Percentiles rank a stretch among this genome's conserved stretches.
Conservation (phyloP, 2,113 vertebrate genomes). For the Meles meles region DNA sequence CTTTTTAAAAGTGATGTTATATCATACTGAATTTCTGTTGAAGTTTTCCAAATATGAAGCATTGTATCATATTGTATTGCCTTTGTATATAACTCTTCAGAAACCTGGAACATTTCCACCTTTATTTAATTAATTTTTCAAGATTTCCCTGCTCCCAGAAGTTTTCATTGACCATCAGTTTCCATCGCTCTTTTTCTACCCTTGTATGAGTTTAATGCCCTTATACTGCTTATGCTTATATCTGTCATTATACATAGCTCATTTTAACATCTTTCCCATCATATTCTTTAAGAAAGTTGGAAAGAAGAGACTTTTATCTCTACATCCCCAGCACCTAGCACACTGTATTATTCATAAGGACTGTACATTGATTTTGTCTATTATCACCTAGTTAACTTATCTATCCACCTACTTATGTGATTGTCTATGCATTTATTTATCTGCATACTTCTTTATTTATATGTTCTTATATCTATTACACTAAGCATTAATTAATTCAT, state of each 20-base stretch:
- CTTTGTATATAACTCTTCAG: neutral
- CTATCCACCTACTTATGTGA: neutral
- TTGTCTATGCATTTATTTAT: neutral
- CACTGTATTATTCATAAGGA: neutral
- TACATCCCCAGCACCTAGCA: no score
- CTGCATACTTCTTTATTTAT: neutral
- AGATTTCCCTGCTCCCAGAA: neutral
- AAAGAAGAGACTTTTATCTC: neutral
- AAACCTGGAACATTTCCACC: neutral
- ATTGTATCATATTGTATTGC: neutral
- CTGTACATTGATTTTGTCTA: neutral
- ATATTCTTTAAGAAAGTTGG: neutral
- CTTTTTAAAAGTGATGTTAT: neutral
- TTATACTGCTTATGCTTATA: neutral
- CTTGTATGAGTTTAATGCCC: neutral
- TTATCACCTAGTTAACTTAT: neutral
- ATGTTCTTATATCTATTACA: neutral
- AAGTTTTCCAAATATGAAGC: neutral
- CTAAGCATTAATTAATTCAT: neutral
- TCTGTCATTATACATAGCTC: neutral
- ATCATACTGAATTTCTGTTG: neutral
- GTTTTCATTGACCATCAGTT: neutral
- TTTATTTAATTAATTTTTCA: neutral
- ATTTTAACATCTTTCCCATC: neutral
- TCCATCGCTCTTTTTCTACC: neutral